Percentiles rank a stretch among this genome's conserved stretches.
Conservation (phyloP, 1,140 invertebrate genomes). For the Drosophila eugracilis region DNA sequence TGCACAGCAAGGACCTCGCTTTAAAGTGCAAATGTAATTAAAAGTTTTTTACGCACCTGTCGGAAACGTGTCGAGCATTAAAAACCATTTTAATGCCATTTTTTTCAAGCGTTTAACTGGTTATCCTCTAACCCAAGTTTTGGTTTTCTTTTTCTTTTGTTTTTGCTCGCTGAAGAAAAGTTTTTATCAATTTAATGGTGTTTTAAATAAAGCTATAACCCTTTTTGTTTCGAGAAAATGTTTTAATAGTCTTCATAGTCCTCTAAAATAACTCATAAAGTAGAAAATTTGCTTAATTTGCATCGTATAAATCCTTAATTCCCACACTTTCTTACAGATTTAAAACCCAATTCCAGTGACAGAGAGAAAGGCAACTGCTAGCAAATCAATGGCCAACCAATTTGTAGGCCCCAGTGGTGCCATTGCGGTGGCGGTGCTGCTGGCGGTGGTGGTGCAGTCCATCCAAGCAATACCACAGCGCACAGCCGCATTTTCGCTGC, state of each 20-base stretch:
- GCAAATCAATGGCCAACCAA: slow-evolving; percentile 40
- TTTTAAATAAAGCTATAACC: background rate
- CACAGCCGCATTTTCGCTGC: slow-evolving; percentile 71
- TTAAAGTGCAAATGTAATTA: slow-evolving; percentile 80
- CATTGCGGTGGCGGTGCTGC: slow-evolving; percentile 17
- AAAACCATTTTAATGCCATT: slow-evolving; percentile 47
- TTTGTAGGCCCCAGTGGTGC: slow-evolving; percentile 22
- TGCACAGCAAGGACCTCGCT: slow-evolving; percentile 17
- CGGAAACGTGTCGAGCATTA: slow-evolving; percentile 65
- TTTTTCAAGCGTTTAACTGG: slow-evolving; percentile 27
- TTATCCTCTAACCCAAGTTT: slow-evolving; percentile 12
- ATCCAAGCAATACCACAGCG: slow-evolving; percentile 62
- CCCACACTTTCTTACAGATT: background rate
- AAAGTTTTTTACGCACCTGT: slow-evolving; percentile 56
- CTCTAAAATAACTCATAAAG: background rate
- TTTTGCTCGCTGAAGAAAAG: background rate
- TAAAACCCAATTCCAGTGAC: background rate
- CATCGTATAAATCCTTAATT: background rate
- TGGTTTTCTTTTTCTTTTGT: background rate
- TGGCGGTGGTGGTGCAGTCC: slow-evolving; percentile 30
- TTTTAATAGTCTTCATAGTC: background rate
- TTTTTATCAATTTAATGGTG: background rate
- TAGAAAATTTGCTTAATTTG: background rate
- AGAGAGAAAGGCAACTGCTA: slow-evolving; percentile 7
- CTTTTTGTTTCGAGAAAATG: background rate